phyloP scores from a whole-genome alignment of 1,140 invertebrate species.

The Bemisia tabaci region DNA sequence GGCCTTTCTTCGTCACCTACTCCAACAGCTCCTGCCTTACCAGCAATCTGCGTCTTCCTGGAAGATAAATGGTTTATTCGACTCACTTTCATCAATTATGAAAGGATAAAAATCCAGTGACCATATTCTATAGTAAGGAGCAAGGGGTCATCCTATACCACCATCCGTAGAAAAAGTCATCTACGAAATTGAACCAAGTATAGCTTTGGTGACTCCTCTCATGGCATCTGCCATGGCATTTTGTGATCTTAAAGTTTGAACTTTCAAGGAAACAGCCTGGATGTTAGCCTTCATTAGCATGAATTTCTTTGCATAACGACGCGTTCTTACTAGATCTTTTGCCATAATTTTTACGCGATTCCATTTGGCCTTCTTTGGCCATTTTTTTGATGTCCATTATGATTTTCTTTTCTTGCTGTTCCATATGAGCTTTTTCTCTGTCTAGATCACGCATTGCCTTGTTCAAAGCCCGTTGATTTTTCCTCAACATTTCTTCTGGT shows the following conservation, averaged over 20 bases:
- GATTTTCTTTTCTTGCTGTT: constrained; percentile 97
- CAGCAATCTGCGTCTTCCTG: too few relatives aligned
- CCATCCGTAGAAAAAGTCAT: too few relatives aligned
- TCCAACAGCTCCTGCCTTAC: too few relatives aligned
- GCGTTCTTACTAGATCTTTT: constrained; percentile 92
- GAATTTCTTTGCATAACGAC: constrained; percentile 94
- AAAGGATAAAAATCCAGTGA: too few relatives aligned
- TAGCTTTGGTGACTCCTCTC: constrained; percentile 97
- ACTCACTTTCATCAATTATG: too few relatives aligned
- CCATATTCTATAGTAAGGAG: too few relatives aligned
- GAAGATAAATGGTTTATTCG: too few relatives aligned
- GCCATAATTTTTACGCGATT: constrained; percentile 99
- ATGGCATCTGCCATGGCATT: constrained; percentile 99
- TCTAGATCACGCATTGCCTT: constrained; percentile 97
- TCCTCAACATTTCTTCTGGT: constrained; percentile 94
- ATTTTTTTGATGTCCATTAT: constrained; percentile 98
- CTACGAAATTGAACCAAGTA: too few relatives aligned
- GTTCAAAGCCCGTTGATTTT: constrained; percentile 96
- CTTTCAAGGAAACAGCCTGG: constrained; percentile 96
- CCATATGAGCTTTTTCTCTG: constrained; percentile 87
- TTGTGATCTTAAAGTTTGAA: constrained; percentile 94
- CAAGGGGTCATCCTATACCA: too few relatives aligned
- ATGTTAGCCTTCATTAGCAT: constrained; percentile 99
- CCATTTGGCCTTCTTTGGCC: constrained; percentile 99
- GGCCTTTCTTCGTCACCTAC: too few relatives aligned